phyloP scores from a whole-genome alignment of 2,888 invertebrate genomes.

The Eurytoma californica region DNA sequence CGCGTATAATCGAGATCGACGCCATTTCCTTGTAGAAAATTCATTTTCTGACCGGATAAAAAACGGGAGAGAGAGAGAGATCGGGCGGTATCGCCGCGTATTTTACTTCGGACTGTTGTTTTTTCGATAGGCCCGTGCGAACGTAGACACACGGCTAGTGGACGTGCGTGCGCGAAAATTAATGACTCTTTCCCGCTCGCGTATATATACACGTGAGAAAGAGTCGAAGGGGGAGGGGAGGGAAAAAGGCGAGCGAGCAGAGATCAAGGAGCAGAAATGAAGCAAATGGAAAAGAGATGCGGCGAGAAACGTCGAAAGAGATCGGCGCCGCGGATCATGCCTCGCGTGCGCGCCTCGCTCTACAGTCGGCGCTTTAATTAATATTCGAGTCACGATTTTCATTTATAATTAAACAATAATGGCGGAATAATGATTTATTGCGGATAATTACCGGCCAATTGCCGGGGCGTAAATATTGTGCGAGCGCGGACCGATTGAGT shows the following conservation, averaged over 20 bases:
- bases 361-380: slow-evolving; percentile 62
- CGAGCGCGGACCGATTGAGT: no score
- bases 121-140: slow-evolving; percentile 20
- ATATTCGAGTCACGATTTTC: slow-evolving; percentile 71
- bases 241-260: slow-evolving; percentile 6
- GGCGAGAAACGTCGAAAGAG: slow-evolving; percentile 20
- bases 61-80: background rate
- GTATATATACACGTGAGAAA: background rate
- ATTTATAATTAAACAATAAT: slow-evolving; percentile 72
- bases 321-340: background rate
- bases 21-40: background rate
- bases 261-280: slow-evolving; percentile 18
- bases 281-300: slow-evolving; percentile 22
- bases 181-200: slow-evolving; percentile 57
- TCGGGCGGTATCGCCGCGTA: background rate
- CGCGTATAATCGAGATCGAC: slow-evolving; percentile 2
- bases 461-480: no score
- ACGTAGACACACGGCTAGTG: slow-evolving; percentile 25
- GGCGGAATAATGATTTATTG: slow-evolving; percentile 71
- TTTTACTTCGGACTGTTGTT: slow-evolving; percentile 13
- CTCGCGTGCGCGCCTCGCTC: background rate
- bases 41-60: slow-evolving; percentile 6
- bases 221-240: background rate
- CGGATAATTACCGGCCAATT: slow-evolving; percentile 68
- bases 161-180: slow-evolving; percentile 57